phyloP scores from a whole-genome alignment of 2,888 invertebrate species.

The Ochropacha duplaris region DNA sequence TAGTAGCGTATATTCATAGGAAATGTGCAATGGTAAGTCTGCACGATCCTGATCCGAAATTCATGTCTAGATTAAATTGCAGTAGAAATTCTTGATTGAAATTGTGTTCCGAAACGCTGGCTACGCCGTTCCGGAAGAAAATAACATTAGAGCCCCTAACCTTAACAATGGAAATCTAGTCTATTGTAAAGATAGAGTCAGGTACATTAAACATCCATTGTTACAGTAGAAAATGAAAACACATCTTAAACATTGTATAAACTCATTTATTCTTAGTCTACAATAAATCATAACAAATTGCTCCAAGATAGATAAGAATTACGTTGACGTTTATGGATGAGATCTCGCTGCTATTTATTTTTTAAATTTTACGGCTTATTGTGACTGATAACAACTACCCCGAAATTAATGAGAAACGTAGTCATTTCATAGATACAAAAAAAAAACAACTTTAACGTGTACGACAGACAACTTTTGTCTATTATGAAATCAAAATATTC shows the following conservation, averaged over 20 bases:
- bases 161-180: not conserved
- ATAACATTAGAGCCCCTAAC: not conserved
- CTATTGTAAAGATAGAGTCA: not conserved
- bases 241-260: not conserved
- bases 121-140: not conserved
- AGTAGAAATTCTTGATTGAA: not conserved
- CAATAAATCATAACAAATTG: slow-evolving; percentile 5
- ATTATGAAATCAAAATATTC: not conserved
- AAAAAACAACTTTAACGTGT: no score
- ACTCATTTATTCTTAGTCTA: not conserved
- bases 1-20: no score
- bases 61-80: no score
- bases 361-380: not conserved
- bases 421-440: no score
- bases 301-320: not conserved
- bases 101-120: not conserved
- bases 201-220: not conserved
- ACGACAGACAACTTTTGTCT: no score
- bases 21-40: no score
- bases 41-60: no score
- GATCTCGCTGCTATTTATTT: not conserved
- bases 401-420: not conserved
- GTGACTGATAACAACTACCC: not conserved
- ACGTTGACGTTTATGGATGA: not conserved
- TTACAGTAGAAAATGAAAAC: not conserved